Evolutionary conservation across 1,140 invertebrate species (phyloP).

Genomic region (Cotesia chilonis): DNA sequence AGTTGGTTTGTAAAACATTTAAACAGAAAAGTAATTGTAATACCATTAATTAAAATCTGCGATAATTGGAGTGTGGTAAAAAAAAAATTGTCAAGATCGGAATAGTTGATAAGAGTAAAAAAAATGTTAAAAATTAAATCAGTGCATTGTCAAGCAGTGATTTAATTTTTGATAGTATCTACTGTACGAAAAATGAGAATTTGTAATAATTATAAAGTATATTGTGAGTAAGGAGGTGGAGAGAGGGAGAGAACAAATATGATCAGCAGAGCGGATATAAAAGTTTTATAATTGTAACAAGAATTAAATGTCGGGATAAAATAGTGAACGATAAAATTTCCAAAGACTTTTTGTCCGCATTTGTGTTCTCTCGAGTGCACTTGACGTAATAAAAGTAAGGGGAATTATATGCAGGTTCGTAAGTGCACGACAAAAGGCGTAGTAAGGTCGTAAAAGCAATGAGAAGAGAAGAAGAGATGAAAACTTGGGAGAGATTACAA

Average conservation of each 20-base stretch:
- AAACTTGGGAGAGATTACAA: neutral
- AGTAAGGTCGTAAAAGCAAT: conserved; percentile 16
- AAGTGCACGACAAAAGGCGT: conserved; percentile 8
- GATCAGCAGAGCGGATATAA: neutral
- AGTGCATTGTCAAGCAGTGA: too few relatives aligned
- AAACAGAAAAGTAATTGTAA: conserved; percentile 11
- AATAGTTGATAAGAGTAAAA: too few relatives aligned
- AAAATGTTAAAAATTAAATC: too few relatives aligned
- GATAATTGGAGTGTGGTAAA: neutral
- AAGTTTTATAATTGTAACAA: conserved; percentile 30
- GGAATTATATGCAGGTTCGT: conserved; percentile 18
- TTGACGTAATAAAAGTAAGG: conserved; percentile 7
- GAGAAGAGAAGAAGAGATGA: neutral
- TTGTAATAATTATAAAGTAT: too few relatives aligned
- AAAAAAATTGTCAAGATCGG: too few relatives aligned
- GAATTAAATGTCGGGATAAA: conserved; percentile 7
- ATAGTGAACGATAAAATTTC: neutral
- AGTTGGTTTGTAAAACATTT: conserved; percentile 5
- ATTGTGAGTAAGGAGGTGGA: neutral
- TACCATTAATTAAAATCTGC: neutral
- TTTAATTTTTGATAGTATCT: too few relatives aligned
- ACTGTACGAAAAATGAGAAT: neutral
- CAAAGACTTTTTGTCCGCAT: conserved; percentile 17
- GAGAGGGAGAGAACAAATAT: neutral
- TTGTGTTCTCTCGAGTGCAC: conserved; percentile 21